Percentiles rank a stretch among this genome's conserved stretches.
phyloP scores from a whole-genome alignment of 2,797 vertebrate genomes.

The Cyprinella venusta region DNA sequence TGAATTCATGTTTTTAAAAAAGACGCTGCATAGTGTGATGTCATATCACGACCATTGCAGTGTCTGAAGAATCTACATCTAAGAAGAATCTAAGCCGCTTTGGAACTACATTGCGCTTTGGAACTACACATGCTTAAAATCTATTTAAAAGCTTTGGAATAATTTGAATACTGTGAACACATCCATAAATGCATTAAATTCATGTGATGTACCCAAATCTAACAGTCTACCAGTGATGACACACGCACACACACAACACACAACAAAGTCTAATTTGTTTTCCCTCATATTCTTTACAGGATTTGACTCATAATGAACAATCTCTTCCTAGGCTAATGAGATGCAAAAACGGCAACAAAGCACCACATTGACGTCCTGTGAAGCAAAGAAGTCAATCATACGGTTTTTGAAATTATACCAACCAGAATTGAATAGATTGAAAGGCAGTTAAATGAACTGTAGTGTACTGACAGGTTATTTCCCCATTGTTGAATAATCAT shows the following conservation, averaged over 20 bases:
- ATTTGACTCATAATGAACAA: slow-evolving; percentile 3
- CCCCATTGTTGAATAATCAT: not conserved
- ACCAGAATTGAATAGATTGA: slow-evolving; percentile 12
- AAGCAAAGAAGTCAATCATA: slow-evolving; percentile 29
- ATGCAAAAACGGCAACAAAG: not conserved
- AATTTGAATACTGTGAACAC: not conserved
- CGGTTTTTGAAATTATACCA: slow-evolving; percentile 10
- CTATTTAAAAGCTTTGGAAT: not conserved
- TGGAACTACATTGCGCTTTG: too few species aligned
- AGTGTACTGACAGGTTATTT: not conserved
- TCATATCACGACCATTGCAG: too few species aligned
- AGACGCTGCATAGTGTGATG: too few species aligned
- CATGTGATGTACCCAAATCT: not conserved
- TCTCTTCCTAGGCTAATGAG: slow-evolving; percentile 1
- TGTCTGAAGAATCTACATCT: too few species aligned
- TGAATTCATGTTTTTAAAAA: too few species aligned
- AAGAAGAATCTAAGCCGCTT: too few species aligned
- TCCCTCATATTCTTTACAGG: not conserved
- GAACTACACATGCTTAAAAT: too few species aligned
- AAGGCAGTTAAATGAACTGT: not conserved
- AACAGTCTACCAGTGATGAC: not conserved
- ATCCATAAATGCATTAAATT: not conserved
- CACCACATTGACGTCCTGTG: slow-evolving; percentile 13
- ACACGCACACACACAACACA: not conserved
- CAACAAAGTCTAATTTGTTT: slow-evolving; percentile 12